A percentile compares a stretch with the other conserved stretches of the same genome.
Conservation (phyloP, 2,888 invertebrate genomes). For the Lepidocyrtoides sp. region DNA sequence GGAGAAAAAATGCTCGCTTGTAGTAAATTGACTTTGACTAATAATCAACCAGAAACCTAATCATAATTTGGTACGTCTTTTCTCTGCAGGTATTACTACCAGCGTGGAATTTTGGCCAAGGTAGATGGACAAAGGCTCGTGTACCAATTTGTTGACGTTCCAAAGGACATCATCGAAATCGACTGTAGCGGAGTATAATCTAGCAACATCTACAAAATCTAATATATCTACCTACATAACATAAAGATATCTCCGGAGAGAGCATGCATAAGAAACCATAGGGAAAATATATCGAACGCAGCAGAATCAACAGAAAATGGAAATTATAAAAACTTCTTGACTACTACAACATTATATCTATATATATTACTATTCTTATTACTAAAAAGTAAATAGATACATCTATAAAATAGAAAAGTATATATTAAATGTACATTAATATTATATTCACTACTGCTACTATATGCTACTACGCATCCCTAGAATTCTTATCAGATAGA, state of each 20-base stretch:
- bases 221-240: background rate
- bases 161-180: slow-evolving; percentile 99
- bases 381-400: background rate
- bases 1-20: background rate
- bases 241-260: background rate
- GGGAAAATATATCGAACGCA: slow-evolving; percentile 37
- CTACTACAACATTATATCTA: background rate
- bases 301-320: slow-evolving; percentile 27
- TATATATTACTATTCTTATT: background rate
- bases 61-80: background rate
- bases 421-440: background rate
- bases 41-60: background rate
- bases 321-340: slow-evolving; percentile 66
- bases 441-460: slow-evolving; percentile 37
- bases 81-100: slow-evolving; percentile 95
- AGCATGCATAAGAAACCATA: background rate
- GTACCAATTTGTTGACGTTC: slow-evolving; percentile 99
- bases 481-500: slow-evolving; percentile 53
- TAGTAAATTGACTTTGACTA: background rate
- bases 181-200: slow-evolving; percentile 91
- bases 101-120: slow-evolving; percentile 99
- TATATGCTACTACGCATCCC: slow-evolving; percentile 21
- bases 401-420: background rate
- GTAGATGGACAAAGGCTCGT: slow-evolving; percentile 99
- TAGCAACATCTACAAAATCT: slow-evolving; percentile 3